Conservation (phyloP, 1,140 invertebrate species). For the Scaptomyza pallida region DNA sequence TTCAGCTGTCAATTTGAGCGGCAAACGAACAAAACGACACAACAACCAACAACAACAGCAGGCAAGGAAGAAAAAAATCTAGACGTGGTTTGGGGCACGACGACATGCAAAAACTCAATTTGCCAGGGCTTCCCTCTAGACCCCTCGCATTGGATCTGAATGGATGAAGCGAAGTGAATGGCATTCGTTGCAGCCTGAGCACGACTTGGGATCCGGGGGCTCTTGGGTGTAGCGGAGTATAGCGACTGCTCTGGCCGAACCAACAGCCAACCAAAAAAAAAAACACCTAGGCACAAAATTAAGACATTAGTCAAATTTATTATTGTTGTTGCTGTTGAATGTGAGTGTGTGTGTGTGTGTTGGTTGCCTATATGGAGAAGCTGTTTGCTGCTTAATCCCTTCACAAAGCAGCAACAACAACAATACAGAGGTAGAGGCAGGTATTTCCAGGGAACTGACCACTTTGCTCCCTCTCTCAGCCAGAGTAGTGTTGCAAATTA, state of each 20-base stretch:
- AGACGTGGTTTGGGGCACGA: conserved; percentile 52
- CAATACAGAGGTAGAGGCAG: conserved; percentile 64
- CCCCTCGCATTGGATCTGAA: conserved; percentile 8
- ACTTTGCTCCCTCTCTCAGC: conserved; percentile 17
- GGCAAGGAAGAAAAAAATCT: conserved; percentile 36
- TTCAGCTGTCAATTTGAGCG: conserved; percentile 77
- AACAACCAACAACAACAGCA: too few relatives aligned
- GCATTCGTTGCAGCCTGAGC: conserved; percentile 73
- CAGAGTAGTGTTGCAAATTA: conserved; percentile 79
- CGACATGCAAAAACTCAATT: conserved; percentile 81
- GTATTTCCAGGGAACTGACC: conserved; percentile 74
- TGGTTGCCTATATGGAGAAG: conserved; percentile 18
- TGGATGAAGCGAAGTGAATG: conserved; percentile 81
- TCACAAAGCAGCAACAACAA: conserved; percentile 18
- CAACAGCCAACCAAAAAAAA: conserved; percentile 40
- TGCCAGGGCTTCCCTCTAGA: conserved; percentile 61
- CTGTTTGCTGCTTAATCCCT: conserved; percentile 62
- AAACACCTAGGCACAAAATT: conserved; percentile 75
- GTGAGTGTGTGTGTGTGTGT: background rate
- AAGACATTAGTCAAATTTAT: conserved; percentile 79
- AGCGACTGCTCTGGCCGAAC: conserved; percentile 52
- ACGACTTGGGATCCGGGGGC: conserved; percentile 46
- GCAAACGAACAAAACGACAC: conserved; percentile 33
- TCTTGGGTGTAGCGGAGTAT: conserved; percentile 22
- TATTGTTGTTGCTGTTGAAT: conserved; percentile 3